Base-by-base conservation (phyloP, 2,113 vertebrate genomes). In the Anser cygnoides region DNA sequence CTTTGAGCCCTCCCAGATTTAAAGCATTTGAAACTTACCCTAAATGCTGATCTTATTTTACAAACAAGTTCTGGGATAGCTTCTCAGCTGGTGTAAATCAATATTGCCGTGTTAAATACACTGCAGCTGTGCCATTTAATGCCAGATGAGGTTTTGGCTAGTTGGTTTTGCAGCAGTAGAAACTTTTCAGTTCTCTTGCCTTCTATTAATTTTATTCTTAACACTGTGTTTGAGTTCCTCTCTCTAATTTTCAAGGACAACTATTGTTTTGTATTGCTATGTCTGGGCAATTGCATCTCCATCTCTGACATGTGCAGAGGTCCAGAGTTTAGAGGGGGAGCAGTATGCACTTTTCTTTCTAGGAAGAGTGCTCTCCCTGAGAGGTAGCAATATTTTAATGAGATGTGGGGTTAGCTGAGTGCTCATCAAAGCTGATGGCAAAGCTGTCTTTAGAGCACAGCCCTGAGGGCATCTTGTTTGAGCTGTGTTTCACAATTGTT, bases 401-500 rank as follows among this genome's bases (percentile, higher is more conserved):
- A 71, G 76, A 44, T 44, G 33, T 84, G 33, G 73, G n/a, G 21
- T 65, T 96, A 84, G 54, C 77, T 76, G 39, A 70, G 54, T 17
- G 78, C 44, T 95, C 81, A 79, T 55, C 63, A 65, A 73, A 82
- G 71, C 35, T 82, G 52, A n/a, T 29, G 25, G 43, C 23, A 84
- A 82, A 78, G 79, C 61, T 75, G n/a, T 37, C 54, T 94, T 87
- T 19, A 72, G 21, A 9, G 31, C 75, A 74, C 39, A 86, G 49
- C 66, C 88, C 52, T 4, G 8, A 84, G 73, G 80, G 54, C 62
- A 79, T 72, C 61, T 82, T 71, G 21, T 90, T 84, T 72, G 70
- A 90, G 57, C 68, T 22, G 33, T 92, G 29, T 93, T 95, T 92
- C 89, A 82, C 74, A 76, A 35, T 58, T 37, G 10, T 41, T 90